A percentile compares a stretch with the other conserved stretches of the same genome.
Evolutionary conservation across 2,888 invertebrate species (phyloP).

Genomic region (Plebejus anna): DNA sequence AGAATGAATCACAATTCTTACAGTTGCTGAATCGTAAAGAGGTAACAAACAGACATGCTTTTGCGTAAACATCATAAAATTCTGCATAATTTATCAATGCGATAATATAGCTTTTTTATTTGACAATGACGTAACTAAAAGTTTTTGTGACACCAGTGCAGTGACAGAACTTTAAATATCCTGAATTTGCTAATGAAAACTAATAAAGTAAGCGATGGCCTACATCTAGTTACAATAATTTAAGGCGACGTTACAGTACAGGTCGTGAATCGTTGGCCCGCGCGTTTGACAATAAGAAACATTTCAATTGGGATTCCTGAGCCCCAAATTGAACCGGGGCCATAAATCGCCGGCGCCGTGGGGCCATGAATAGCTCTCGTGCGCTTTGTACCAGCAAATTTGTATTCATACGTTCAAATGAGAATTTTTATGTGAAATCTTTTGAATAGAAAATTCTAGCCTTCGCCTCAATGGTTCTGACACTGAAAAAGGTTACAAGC

Average conservation of each 20-base stretch:
- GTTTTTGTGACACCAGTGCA: too few species aligned
- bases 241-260: not conserved
- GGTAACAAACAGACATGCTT: too few species aligned
- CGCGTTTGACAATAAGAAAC: slow-evolving; percentile 26
- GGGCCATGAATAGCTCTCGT: slow-evolving; percentile 26
- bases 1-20: too few species aligned
- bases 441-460: slow-evolving; percentile 17
- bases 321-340: slow-evolving; percentile 22
- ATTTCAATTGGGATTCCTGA: slow-evolving; percentile 31
- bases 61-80: too few species aligned
- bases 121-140: too few species aligned
- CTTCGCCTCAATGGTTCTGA: not conserved
- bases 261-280: not conserved
- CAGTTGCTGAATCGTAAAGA: too few species aligned
- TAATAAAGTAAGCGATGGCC: not conserved
- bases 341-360: slow-evolving; percentile 22
- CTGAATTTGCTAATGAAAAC: not conserved
- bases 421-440: slow-evolving; percentile 28
- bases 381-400: slow-evolving; percentile 26
- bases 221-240: not conserved
- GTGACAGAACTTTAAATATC: too few species aligned
- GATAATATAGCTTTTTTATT: too few species aligned
- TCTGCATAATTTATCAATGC: too few species aligned
- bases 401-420: slow-evolving; percentile 25
- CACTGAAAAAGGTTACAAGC: not conserved